Conservation (phyloP, 2,113 vertebrate genomes). For the Felis chaus region DNA sequence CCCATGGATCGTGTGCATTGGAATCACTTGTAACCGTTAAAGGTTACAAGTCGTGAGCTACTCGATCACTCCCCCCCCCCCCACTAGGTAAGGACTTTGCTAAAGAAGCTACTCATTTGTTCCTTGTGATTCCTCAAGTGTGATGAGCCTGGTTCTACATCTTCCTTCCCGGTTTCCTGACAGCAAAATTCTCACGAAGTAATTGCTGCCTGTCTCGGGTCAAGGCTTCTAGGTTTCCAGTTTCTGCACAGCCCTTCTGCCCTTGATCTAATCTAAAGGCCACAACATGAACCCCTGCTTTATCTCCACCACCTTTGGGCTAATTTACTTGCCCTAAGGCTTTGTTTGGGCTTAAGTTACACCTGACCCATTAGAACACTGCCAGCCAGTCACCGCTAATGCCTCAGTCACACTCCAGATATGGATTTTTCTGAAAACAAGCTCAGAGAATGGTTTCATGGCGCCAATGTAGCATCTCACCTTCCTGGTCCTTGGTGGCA, state of each 20-base stretch:
- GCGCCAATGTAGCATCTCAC: conserved; percentile 35
- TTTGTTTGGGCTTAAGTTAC: conserved; percentile 30
- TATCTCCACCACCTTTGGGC: background rate
- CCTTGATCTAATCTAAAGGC: background rate
- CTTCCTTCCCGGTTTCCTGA: background rate
- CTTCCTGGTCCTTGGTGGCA: conserved; percentile 46
- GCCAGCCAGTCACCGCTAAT: background rate
- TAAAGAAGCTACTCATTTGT: background rate
- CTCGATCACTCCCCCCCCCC: background rate
- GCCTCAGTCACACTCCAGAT: background rate
- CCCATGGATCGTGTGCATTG: background rate
- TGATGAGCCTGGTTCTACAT: background rate
- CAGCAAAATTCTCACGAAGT: background rate
- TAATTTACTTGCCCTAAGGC: background rate
- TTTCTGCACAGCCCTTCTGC: background rate
- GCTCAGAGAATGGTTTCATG: conserved; percentile 38
- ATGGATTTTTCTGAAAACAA: conserved; percentile 66
- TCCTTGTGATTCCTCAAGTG: background rate
- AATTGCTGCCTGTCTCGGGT: background rate
- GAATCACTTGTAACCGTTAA: background rate
- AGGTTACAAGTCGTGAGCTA: background rate
- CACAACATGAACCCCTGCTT: background rate
- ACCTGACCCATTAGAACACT: conserved; percentile 15
- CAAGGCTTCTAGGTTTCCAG: background rate
- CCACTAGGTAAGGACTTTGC: background rate